phyloP scores from a whole-genome alignment of 2,113 vertebrate genomes.

The Anoura caudifer region DNA sequence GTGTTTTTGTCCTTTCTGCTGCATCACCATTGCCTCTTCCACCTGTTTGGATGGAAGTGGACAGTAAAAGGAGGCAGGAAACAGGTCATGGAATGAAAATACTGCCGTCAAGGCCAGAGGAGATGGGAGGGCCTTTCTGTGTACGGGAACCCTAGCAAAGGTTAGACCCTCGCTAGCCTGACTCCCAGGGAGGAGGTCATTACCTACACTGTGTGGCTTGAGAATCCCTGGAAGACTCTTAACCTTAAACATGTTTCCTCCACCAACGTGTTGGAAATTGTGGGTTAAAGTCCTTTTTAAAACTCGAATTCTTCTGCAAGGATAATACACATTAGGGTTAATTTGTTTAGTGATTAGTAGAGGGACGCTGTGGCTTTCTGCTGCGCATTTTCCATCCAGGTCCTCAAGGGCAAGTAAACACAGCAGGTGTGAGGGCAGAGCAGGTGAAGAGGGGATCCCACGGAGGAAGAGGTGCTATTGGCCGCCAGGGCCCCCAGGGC shows the following conservation, averaged over 20 bases:
- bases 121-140: neutral
- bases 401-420: neutral
- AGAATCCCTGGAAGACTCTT: neutral
- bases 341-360: neutral
- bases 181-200: neutral
- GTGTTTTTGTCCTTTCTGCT: neutral
- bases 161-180: neutral
- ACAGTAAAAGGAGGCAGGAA: neutral
- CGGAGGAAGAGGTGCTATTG: neutral
- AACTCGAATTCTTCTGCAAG: neutral
- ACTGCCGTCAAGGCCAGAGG: neutral
- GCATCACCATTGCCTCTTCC: neutral
- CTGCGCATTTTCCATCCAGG: neutral
- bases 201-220: neutral
- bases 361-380: neutral
- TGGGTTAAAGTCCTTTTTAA: neutral
- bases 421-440: neutral
- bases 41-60: neutral
- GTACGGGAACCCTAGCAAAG: neutral
- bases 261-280: neutral
- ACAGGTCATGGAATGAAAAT: neutral
- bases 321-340: neutral
- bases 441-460: neutral
- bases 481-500: fast-evolving
- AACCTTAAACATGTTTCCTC: neutral